Evolutionary conservation across 2,888 invertebrate species (phyloP).

Genomic region (Norana najaformis): DNA sequence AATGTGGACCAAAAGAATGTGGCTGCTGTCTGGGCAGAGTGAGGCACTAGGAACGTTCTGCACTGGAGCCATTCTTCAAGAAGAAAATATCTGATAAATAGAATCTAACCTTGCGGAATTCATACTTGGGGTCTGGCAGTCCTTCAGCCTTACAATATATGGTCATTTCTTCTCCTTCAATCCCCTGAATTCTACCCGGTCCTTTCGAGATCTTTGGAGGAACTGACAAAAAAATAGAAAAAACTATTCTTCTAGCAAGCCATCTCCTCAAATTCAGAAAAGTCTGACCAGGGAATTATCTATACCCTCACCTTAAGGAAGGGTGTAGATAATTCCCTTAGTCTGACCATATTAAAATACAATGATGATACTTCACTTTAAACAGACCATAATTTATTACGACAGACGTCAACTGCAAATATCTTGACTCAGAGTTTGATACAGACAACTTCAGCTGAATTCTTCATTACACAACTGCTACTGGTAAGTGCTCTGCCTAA

Average conservation of each 20-base stretch:
- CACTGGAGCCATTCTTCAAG: background rate
- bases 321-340: background rate
- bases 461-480: background rate
- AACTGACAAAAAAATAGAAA: constrained; percentile 33
- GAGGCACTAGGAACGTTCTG: background rate
- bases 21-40: too few relatives aligned
- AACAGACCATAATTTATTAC: background rate
- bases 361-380: background rate
- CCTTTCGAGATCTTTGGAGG: constrained; percentile 41
- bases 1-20: too few relatives aligned
- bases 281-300: background rate
- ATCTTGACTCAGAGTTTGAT: background rate
- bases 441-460: background rate
- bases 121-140: constrained; percentile 40
- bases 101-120: constrained; percentile 40
- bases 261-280: background rate
- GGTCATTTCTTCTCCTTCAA: constrained; percentile 39
- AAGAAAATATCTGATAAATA: background rate
- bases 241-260: background rate
- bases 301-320: too few relatives aligned
- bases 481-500: background rate
- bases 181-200: constrained; percentile 32
- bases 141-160: constrained; percentile 40
- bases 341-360: background rate
- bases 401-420: background rate